Conservation (phyloP, 2,797 vertebrate species). For the Manis pentadactyla region DNA sequence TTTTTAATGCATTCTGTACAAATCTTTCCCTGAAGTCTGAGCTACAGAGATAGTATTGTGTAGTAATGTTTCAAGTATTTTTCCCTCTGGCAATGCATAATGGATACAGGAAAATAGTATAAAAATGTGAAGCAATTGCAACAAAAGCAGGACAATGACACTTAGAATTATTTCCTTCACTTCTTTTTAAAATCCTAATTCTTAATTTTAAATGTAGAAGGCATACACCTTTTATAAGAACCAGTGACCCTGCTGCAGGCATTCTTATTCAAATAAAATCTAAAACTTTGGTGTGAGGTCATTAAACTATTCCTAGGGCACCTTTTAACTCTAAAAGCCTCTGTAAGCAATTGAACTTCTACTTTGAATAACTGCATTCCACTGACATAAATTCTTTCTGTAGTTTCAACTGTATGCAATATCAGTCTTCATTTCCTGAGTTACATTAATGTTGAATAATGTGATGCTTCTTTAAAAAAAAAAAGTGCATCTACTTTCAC, state of each 20-base stretch:
- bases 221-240: not conserved
- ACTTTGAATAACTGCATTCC: constrained; percentile 69
- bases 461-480: constrained; percentile 41
- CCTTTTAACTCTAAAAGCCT: constrained; percentile 53
- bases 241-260: constrained; percentile 17
- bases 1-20: constrained; percentile 74
- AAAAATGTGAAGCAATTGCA: not conserved
- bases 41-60: not conserved
- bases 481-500: constrained; percentile 64
- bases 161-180: not conserved
- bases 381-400: constrained; percentile 67
- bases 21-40: constrained; percentile 59
- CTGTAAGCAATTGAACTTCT: constrained; percentile 54
- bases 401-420: constrained; percentile 65
- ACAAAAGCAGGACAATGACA: not conserved
- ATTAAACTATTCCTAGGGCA: constrained; percentile 64
- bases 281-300: constrained; percentile 47
- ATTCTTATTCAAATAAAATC: constrained; percentile 49
- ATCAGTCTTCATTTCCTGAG: constrained; percentile 66
- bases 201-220: constrained; percentile 12
- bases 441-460: constrained; percentile 68
- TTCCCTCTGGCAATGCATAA: constrained; percentile 42
- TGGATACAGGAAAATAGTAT: not conserved
- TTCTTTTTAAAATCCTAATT: not conserved
- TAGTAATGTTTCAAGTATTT: constrained; percentile 23